Evolutionary conservation across 2,797 vertebrate species (phyloP), one percentile per base, ranked within the genome.

Genomic region (Menidia menidia): DNA sequence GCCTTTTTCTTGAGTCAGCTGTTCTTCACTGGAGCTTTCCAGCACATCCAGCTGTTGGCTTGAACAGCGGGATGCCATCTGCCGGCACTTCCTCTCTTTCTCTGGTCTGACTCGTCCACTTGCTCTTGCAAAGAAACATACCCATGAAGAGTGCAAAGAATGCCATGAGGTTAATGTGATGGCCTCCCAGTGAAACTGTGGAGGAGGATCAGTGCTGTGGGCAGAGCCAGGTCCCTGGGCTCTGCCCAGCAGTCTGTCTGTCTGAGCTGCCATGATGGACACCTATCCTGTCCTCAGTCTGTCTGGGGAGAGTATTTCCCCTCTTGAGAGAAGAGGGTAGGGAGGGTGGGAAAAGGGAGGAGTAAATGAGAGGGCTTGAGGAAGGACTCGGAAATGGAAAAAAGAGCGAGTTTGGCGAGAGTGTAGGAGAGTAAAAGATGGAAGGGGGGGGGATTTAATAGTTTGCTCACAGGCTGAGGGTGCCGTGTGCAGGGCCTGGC

Each of bases 391-490:
- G 85, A 80, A 44, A 73, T 56, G 71, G 42, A 74, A 56, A 42
- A 64, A 54, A 63, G 30, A 43, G 64, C 43, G 50, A 68, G 64
- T 64, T 64, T 53, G 71, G 75, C 83, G 87, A 86, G 80, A 73
- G 75, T 71, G 58, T 87, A 84, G 88, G 91, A 74, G 72, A 76
- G 71, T 35, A 65, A 62, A 94, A 97, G 96, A 94, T 95, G 94
- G 94, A 92, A 93, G 77, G 70, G 95, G 93, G 90, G 93, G 93
- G 93, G 93, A 25, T 25, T 94, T 93, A 94, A 93, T 94, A 94
- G 95, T 63, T 81, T 89, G 84, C 86, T 98, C 96, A 98, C 96
- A 98, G 96, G 96, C 96, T 96, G 95, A 97, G 93, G 93, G 96
- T 96, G 95, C 94, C 95, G 94, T 95, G 94, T 94, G 88, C 59